phyloP scores from a whole-genome alignment of 2,888 invertebrate species.

The Pteria penguin region DNA sequence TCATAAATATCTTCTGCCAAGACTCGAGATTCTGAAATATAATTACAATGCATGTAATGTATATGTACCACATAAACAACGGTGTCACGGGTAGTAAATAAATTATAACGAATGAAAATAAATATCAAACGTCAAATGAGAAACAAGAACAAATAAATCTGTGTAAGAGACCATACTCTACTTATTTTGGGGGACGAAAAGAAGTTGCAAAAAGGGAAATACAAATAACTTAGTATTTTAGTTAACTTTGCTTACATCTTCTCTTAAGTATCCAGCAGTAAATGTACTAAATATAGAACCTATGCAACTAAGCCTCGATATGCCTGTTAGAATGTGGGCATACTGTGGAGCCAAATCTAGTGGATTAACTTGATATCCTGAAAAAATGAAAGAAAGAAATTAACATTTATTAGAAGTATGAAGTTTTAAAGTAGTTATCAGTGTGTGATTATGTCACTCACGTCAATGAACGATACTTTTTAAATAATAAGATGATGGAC shows the following conservation, averaged over 20 bases:
- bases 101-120: background rate
- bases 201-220: no score
- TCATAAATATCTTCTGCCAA: constrained; percentile 62
- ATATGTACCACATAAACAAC: no score
- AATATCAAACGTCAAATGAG: background rate
- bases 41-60: no score
- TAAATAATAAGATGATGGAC: no score
- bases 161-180: background rate
- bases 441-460: no score
- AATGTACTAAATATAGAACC: constrained; percentile 58
- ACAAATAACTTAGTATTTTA: background rate
- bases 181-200: no score
- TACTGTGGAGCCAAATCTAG: constrained; percentile 66
- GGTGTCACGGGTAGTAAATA: no score
- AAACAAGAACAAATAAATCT: background rate
- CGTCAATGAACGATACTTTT: no score
- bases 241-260: background rate
- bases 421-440: no score
- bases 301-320: constrained; percentile 58
- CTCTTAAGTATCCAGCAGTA: constrained; percentile 5
- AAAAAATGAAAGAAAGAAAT: background rate
- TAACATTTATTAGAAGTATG: no score
- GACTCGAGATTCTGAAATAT: constrained; percentile 30
- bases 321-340: constrained; percentile 59
- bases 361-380: constrained; percentile 68